phyloP scores from a whole-genome alignment of 2,797 vertebrate genomes.

The Phataginus tricuspis region DNA sequence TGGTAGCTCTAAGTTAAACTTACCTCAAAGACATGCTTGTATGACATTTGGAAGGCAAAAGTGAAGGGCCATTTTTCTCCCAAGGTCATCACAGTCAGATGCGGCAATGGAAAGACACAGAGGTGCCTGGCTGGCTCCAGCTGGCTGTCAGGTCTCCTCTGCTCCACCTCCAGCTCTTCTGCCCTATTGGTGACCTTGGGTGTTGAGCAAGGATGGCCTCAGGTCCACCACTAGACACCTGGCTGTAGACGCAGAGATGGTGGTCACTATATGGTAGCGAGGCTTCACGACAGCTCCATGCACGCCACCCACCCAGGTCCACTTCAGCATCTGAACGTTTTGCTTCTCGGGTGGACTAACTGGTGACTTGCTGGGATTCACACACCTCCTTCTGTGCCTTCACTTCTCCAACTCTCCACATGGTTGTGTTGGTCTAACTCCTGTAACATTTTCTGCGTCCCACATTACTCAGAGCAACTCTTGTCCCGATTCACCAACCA shows the following conservation, averaged over 20 bases:
- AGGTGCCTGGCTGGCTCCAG: neutral
- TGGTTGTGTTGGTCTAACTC: neutral
- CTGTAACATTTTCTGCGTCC: neutral
- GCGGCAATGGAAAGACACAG: neutral
- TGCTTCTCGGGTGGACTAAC: neutral
- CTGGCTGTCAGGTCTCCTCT: neutral
- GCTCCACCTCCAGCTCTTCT: neutral
- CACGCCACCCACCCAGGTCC: fast-evolving
- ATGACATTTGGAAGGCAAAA: neutral
- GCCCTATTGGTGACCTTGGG: neutral
- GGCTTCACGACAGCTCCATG: neutral
- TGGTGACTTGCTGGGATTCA: neutral
- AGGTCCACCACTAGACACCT: neutral
- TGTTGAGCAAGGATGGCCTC: neutral
- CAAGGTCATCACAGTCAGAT: neutral
- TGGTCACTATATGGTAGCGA: fast-evolving
- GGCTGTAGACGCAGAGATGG: neutral
- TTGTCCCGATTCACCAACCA: neutral
- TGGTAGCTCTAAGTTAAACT: neutral
- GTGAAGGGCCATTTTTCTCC: neutral
- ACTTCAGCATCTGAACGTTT: fast-evolving
- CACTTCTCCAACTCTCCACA: neutral
- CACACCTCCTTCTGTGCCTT: neutral
- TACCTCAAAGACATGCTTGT: neutral
- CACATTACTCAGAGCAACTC: neutral